Conservation (phyloP, 1,140 invertebrate species). For the Drosophila sp. region DNA sequence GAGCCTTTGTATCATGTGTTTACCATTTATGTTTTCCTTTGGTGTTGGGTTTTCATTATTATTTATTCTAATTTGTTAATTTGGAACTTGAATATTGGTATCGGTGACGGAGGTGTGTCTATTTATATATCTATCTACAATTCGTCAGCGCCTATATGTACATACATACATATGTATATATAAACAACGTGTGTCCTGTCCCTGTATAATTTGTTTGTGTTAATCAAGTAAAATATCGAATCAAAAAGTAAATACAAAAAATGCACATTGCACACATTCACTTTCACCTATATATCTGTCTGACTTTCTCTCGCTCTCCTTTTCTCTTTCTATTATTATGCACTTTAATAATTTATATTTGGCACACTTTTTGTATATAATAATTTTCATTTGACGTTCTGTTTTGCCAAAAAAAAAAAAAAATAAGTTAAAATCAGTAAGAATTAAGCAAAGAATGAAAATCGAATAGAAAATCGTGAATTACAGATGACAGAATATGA, state of each 20-base stretch:
- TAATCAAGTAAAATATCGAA: slow-evolving; percentile 19
- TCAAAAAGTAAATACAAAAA: slow-evolving; percentile 23
- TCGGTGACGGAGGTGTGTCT: neutral
- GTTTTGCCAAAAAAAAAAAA: slow-evolving; percentile 17
- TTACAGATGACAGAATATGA: slow-evolving; percentile 4
- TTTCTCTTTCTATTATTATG: slow-evolving; percentile 1
- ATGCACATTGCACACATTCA: slow-evolving; percentile 12
- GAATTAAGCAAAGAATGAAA: slow-evolving; percentile 10
- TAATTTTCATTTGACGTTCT: slow-evolving; percentile 24
- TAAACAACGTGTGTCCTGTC: neutral
- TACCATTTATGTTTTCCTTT: neutral
- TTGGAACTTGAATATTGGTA: neutral
- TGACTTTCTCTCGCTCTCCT: neutral
- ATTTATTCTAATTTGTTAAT: neutral
- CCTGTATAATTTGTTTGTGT: slow-evolving; percentile 29
- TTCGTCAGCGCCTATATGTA: neutral
- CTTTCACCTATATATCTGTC: slow-evolving; percentile 3
- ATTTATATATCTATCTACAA: neutral
- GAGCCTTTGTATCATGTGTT: neutral
- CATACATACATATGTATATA: neutral
- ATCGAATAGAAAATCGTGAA: slow-evolving; percentile 7
- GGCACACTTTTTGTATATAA: slow-evolving; percentile 43
- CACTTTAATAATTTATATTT: neutral
- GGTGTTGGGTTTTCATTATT: slow-evolving; percentile 21
- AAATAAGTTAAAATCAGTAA: slow-evolving; percentile 70